Base-by-base conservation (phyloP, 2,113 vertebrate genomes). In the Heptranchias perlo region DNA sequence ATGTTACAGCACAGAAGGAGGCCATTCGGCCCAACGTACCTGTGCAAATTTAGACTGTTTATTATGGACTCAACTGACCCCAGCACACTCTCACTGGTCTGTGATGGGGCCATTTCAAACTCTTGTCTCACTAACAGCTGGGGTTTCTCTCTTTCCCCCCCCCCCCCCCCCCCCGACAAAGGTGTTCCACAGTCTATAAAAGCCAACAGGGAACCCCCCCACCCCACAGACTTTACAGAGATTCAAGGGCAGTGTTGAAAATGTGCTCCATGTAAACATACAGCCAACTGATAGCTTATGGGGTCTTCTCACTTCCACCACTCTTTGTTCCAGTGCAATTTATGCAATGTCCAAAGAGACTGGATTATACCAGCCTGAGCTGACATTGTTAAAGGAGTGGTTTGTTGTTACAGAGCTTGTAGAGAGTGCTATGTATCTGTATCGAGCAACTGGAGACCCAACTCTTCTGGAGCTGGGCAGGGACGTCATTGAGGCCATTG, bases 391-490 rank as follows among this genome's bases (percentile, higher is more conserved):
- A 93, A 62, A 18, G n/a, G 35, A 35, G 14, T 62, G 89, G 35
- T 93, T 96, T 82, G 96, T 23, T 47, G 96, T 97, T 96, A 49
- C 98, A 99, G 99, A 99, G 97, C 97, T 99, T 96, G 98, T 99
- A 1, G 99, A 99, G 97, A 99, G 99, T 0, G 99, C 99, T 0
- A 99, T 99, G 99, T 99, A 99, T 96, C 98, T 99, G 96, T 99
- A 99, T 97, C 98, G 98, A 86, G 99, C 99, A 1, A 99, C 99
- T 0, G 98, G 98, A n/a, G 99, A 99, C 96, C 99, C 99, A 96
- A 98, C 97, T 0, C 98, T 99, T 78, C 97, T 99, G 78, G 98
- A 99, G 96, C 97, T 99, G 25, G 99, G 99, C 61, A 98, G 98
- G 62, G 99, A 99, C 0, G 99, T 98, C 0, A 97, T 99, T 96